Conservation (phyloP, 2,888 invertebrate species). For the Oscheius sp. region DNA sequence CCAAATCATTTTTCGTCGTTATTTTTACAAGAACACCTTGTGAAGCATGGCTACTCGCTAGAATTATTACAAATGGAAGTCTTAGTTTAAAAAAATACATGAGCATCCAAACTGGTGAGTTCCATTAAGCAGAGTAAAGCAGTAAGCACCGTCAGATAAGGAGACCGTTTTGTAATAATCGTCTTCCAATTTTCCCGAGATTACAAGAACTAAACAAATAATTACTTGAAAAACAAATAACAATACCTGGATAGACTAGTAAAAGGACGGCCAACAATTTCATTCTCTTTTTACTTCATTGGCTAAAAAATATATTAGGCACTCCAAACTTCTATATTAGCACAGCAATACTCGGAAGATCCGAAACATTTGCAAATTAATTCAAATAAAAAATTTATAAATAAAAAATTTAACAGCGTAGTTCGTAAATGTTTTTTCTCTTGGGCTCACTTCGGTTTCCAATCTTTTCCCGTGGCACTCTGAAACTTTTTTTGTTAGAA, state of each 20-base stretch:
- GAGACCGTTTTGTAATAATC: constrained; percentile 7
- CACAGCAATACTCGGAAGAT: background rate
- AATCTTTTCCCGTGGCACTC: background rate
- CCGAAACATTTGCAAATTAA: no score
- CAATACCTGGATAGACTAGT: no score
- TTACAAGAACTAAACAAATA: background rate
- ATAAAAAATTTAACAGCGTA: no score
- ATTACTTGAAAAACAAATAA: no score
- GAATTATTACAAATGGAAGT: background rate
- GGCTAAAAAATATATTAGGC: no score
- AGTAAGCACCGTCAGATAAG: constrained; percentile 71
- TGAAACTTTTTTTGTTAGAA: background rate
- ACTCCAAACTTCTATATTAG: background rate
- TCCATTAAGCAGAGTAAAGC: constrained; percentile 89
- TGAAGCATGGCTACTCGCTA: constrained; percentile 51
- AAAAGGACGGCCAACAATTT: no score
- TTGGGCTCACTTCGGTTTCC: background rate
- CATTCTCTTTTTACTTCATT: no score
- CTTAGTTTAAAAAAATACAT: constrained; percentile 84
- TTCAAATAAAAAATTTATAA: background rate
- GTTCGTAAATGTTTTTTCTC: background rate
- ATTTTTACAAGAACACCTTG: constrained; percentile 53
- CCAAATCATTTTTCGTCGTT: constrained; percentile 36
- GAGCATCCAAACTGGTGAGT: constrained; percentile 94
- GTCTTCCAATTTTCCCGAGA: background rate